These are phyloP conservation scores for Sphinx pinastri DNA, from an alignment of 2,888 invertebrate species.

Conservation along the genomic window DNA sequence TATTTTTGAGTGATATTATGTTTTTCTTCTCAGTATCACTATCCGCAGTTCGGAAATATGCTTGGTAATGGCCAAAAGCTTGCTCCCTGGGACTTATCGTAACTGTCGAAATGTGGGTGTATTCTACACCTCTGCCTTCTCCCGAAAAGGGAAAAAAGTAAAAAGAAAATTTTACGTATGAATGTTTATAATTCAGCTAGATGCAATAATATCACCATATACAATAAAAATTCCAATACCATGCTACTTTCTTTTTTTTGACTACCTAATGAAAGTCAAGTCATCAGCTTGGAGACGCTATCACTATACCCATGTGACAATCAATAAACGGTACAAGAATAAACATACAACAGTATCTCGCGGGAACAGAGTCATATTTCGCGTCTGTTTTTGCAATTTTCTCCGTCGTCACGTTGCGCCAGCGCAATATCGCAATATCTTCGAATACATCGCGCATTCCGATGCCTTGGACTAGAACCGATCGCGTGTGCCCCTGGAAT, in stretches of 20 bases:
- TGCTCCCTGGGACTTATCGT: no score
- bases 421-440: constrained; percentile 48
- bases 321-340: not conserved
- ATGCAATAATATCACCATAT: no score
- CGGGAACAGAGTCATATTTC: not conserved
- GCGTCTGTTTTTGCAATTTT: constrained; percentile 32
- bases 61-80: no score
- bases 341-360: not conserved
- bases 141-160: no score
- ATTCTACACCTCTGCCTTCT: no score
- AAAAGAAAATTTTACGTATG: no score
- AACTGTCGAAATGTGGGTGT: no score
- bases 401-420: constrained; percentile 16
- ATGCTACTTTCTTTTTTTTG: no score
- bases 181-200: no score
- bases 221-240: no score
- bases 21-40: not conserved
- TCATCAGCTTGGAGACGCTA: not conserved
- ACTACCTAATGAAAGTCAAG: no score
- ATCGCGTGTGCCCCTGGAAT: constrained; percentile 70
- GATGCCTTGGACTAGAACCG: constrained; percentile 61
- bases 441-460: constrained; percentile 63
- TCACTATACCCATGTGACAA: not conserved
- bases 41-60: no score
- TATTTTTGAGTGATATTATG: not conserved